phyloP scores from a whole-genome alignment of 2,113 vertebrate genomes.

The Galeopterus variegatus region DNA sequence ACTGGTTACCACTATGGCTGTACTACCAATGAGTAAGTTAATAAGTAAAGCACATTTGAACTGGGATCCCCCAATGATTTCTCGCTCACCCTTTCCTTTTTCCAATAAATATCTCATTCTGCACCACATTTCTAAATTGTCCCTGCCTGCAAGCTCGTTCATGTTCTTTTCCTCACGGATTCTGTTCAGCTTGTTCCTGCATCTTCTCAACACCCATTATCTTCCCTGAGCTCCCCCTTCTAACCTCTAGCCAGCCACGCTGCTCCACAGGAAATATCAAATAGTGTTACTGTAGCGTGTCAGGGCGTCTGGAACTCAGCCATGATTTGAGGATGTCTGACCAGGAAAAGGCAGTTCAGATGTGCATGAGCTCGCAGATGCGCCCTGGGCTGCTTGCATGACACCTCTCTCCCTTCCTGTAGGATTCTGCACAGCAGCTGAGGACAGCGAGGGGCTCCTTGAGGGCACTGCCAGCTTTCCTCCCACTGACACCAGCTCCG shows the following conservation, averaged over 20 bases:
- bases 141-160: neutral
- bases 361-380: neutral
- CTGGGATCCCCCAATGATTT: neutral
- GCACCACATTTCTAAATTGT: neutral
- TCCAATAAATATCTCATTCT: neutral
- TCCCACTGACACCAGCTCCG: neutral
- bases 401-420: neutral
- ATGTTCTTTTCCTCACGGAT: neutral
- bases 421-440: too few species aligned
- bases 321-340: neutral
- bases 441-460: neutral
- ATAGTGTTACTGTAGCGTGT: rapidly evolving
- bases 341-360: neutral
- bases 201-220: too few species aligned
- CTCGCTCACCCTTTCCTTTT: neutral
- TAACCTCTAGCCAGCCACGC: too few species aligned
- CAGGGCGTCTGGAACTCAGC: too few species aligned
- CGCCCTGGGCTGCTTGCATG: too few species aligned
- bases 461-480: neutral
- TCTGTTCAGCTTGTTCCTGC: neutral
- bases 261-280: neutral
- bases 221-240: neutral
- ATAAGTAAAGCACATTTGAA: neutral
- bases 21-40: too few species aligned
- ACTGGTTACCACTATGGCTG: too few species aligned